Evolutionary conservation across 2,113 vertebrate species (phyloP).

Genomic region (Vidua chalybeata): DNA sequence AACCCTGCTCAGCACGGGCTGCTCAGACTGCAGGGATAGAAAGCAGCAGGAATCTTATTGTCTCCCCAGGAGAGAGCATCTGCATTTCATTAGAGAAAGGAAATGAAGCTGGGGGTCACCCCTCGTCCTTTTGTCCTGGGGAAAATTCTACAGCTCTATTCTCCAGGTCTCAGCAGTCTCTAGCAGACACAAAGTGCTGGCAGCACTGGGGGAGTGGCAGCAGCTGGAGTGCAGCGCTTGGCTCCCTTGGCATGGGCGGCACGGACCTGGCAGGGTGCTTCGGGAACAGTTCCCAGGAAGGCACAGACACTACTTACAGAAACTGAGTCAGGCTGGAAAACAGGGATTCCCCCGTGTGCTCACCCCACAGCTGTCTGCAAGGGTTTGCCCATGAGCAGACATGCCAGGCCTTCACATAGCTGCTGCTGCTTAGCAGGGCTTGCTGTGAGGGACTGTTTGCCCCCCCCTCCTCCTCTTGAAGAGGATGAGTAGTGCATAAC

Average conservation of each 20-base stretch:
- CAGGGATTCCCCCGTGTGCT: not conserved
- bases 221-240: not conserved
- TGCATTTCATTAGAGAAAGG: conserved; percentile 17
- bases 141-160: not conserved
- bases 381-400: not conserved
- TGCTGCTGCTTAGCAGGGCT: not conserved
- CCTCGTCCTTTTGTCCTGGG: not conserved
- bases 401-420: not conserved
- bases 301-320: not conserved
- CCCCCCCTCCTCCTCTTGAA: not conserved
- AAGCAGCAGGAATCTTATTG: not conserved
- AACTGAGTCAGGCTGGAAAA: not conserved
- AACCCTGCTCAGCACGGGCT: conserved; percentile 12
- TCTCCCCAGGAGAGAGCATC: not conserved
- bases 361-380: not conserved
- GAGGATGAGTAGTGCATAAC: not conserved
- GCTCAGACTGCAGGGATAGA: not conserved
- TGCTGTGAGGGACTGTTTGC: not conserved
- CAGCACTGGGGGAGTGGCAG: not conserved
- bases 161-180: not conserved
- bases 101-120: not conserved
- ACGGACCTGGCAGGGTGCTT: not conserved
- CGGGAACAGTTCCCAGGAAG: not conserved
- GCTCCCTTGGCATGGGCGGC: not conserved
- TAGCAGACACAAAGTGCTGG: not conserved